These are phyloP conservation scores for Neomonachus schauinslandi DNA, from an alignment of 2,113 vertebrate species.

Conservation along the genomic window DNA sequence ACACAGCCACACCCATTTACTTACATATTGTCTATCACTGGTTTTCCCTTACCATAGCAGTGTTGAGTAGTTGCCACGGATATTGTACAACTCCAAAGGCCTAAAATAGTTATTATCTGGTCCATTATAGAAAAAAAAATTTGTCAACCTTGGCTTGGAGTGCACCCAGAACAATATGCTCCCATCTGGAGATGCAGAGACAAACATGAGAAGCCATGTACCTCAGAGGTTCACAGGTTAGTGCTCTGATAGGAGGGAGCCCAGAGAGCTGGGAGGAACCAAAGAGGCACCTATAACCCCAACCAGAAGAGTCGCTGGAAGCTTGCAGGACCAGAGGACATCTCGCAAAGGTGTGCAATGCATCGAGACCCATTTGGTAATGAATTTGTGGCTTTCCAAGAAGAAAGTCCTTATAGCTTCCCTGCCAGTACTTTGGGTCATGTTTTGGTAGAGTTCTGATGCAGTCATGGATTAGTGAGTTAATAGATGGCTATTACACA, in stretches of 20 bases:
- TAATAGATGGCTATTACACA: not conserved
- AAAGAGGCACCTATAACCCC: not conserved
- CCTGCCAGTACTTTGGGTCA: not conserved
- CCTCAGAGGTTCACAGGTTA: not conserved
- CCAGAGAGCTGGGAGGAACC: not conserved
- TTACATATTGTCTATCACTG: not conserved
- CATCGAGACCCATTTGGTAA: not conserved
- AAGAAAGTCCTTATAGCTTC: not conserved
- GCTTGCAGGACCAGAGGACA: not conserved
- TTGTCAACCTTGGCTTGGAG: not conserved
- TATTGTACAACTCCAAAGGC: not conserved
- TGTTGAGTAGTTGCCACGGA: not conserved
- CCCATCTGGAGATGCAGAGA: not conserved
- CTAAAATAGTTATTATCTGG: not conserved
- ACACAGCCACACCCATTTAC: not conserved
- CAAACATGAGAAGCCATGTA: not conserved
- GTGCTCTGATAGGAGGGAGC: not conserved
- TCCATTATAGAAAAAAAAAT: not conserved
- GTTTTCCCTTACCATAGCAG: not conserved
- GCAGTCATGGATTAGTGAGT: not conserved
- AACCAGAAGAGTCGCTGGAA: not conserved
- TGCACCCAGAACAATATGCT: not conserved
- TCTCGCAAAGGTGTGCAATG: not conserved
- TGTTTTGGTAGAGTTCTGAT: constrained; percentile 40
- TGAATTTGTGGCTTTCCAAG: not conserved